Conservation (phyloP, 1,140 invertebrate genomes). For the Saccostrea echinata region DNA sequence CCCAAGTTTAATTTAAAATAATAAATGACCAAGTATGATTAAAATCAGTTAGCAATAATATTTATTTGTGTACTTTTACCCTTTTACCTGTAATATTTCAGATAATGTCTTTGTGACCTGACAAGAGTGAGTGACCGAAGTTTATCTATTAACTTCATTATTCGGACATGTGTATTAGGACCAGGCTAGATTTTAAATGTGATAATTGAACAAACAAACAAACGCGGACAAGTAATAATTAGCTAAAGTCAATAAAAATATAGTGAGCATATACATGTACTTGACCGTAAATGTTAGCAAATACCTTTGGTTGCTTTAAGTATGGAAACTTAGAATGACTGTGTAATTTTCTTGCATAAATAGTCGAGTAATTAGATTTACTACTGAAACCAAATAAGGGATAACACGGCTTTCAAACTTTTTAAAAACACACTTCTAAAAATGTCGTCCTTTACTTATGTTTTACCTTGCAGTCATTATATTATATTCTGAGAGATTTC, state of each 20-base stretch:
- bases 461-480: not conserved
- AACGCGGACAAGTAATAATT: not conserved
- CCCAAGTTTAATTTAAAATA: not conserved
- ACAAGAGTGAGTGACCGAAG: not conserved
- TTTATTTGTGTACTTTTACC: conserved; percentile 11
- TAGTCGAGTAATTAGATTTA: no score
- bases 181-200: not conserved
- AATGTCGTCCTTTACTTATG: not conserved
- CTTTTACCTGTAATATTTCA: not conserved
- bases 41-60: not conserved
- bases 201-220: not conserved
- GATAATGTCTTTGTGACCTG: not conserved
- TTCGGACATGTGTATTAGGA: not conserved
- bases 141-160: not conserved
- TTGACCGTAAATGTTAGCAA: not conserved
- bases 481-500: not conserved
- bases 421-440: not conserved
- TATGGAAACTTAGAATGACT: not conserved
- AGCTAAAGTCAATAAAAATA: not conserved
- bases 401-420: not conserved
- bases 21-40: not conserved
- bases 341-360: no score
- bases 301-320: not conserved
- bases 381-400: not conserved
- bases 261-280: not conserved